Conservation (phyloP, 2,797 vertebrate genomes). For the Chelidonichthys spinosus region DNA sequence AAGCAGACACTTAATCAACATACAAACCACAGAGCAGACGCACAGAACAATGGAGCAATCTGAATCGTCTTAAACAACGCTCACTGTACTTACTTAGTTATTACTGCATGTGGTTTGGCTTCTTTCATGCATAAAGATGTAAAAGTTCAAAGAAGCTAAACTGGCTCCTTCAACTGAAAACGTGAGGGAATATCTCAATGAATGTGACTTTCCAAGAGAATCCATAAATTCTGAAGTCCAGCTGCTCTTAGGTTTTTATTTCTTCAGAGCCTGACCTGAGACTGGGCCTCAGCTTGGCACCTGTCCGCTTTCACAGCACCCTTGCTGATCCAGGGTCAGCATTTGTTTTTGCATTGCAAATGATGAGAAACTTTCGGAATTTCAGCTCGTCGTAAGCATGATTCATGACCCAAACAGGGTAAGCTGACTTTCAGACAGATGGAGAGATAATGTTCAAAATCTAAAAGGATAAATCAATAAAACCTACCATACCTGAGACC, state of each 20-base stretch:
- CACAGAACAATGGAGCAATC: slow-evolving; percentile 47
- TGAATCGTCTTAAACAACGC: slow-evolving; percentile 46
- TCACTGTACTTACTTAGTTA: slow-evolving; percentile 20
- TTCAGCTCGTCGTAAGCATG: slow-evolving; percentile 38
- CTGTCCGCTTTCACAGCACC: slow-evolving; percentile 45
- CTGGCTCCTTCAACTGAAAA: slow-evolving; percentile 21
- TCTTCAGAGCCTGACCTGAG: slow-evolving; percentile 37
- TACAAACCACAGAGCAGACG: slow-evolving; percentile 54
- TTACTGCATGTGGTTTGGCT: slow-evolving; percentile 45
- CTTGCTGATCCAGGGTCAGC: slow-evolving; percentile 51
- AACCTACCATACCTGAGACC: slow-evolving; percentile 20
- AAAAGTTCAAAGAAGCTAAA: slow-evolving; percentile 21
- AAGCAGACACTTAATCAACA: slow-evolving; percentile 70
- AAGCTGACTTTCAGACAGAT: slow-evolving; percentile 42
- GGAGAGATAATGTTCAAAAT: slow-evolving; percentile 25
- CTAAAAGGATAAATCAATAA: slow-evolving; percentile 56
- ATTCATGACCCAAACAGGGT: slow-evolving; percentile 31
- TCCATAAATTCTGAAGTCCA: slow-evolving; percentile 13
- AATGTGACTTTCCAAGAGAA: slow-evolving; percentile 15
- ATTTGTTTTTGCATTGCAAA: slow-evolving; percentile 54
- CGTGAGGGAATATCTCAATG: slow-evolving; percentile 11
- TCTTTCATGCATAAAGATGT: slow-evolving; percentile 31
- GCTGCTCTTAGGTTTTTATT: slow-evolving; percentile 3
- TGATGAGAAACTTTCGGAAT: slow-evolving; percentile 49
- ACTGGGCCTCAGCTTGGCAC: slow-evolving; percentile 43